Evolutionary conservation across 2,113 vertebrate species (phyloP), one percentile per base, ranked within the genome.

Genomic region (Cephalophus harveyi): DNA sequence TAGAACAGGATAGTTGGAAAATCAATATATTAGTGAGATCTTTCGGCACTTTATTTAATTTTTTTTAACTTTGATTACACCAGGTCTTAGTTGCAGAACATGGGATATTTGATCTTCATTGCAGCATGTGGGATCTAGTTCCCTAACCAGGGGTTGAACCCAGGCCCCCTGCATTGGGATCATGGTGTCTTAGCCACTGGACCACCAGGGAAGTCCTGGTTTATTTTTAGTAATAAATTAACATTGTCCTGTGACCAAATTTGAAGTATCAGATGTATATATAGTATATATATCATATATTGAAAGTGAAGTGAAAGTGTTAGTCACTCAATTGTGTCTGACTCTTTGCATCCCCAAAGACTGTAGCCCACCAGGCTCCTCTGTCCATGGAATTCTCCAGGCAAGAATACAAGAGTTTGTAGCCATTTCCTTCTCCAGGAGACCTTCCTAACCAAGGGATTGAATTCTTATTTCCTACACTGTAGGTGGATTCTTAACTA

Each of bases 141-240:
- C 21, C 71, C 36, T 76, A 23, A 43, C 36, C 23, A 76, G 40
- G 40, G 71, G 6, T 76, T 1, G 6, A 43, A 27, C 6, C 40
- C 40, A 43, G 23, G 40, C 23, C 71, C 23, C 23, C 23, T 43
- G 40, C 71, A 43, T 14, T 43, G 36, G 12, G 40, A 43, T 25
- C 40, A 15, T 43, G 6, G 40, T 76, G 23, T 76, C 71, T 76
- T 76, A 43, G 71, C 40, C 71, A 76, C 23, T 76, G 40, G 40
- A 76, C 40, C 3, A 1, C 40, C 40, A 76, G 6, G 71, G 71
- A 76, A 43, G 40, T 76, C 40, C 40, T 76, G 14, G 55, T 88
- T 79, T 64, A 88, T 48, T 94, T 46, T 21, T 52, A 46, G n/a
- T 93, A 17, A 95, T 81, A 95, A 97, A 50, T 88, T 46, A 93